Conservation (phyloP, 2,888 invertebrate species). For the Corythucha ciliata region DNA sequence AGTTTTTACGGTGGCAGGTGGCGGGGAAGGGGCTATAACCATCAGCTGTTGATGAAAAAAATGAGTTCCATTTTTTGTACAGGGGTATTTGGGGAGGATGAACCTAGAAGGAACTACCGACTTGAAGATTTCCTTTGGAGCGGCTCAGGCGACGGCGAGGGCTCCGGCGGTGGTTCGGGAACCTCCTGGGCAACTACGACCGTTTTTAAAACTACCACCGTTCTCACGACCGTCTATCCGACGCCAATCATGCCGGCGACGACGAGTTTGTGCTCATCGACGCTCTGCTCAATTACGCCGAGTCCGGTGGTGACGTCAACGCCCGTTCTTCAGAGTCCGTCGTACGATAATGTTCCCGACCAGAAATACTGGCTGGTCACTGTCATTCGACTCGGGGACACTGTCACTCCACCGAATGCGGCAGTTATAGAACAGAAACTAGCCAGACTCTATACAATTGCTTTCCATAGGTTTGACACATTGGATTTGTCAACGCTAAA, state of each 20-base stretch:
- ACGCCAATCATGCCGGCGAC: constrained; percentile 25
- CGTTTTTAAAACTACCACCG: constrained; percentile 57
- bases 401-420: constrained; percentile 36
- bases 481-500: background rate
- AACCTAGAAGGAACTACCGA: constrained; percentile 43
- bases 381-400: constrained; percentile 39
- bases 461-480: constrained; percentile 58
- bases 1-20: too few relatives aligned
- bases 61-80: constrained; percentile 1
- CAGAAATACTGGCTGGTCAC: constrained; percentile 69
- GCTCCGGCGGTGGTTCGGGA: constrained; percentile 45
- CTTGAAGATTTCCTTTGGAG: constrained; percentile 86
- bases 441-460: constrained; percentile 67
- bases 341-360: constrained; percentile 30
- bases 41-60: too few relatives aligned
- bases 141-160: constrained; percentile 66
- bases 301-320: constrained; percentile 23
- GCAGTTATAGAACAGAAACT: constrained; percentile 60
- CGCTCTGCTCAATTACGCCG: too few relatives aligned
- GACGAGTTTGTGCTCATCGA: too few relatives aligned
- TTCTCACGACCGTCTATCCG: constrained; percentile 57
- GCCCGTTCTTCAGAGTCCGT: background rate
- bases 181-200: constrained; percentile 46
- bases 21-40: too few relatives aligned
- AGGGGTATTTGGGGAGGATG: constrained; percentile 35